Conservation (phyloP, 2,888 invertebrate genomes). For the Tetragnatha montana region DNA sequence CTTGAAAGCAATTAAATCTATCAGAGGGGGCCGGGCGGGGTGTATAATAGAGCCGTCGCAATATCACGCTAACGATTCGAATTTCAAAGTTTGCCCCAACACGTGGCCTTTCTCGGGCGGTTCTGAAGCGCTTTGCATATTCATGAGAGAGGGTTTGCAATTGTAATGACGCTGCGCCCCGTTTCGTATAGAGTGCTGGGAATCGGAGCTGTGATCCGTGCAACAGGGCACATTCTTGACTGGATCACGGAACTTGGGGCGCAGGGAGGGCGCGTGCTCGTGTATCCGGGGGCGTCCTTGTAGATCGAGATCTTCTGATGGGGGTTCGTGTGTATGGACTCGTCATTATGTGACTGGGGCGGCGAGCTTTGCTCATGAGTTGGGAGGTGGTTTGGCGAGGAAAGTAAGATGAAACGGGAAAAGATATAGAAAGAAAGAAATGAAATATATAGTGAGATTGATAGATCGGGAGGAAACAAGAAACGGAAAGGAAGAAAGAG, state of each 20-base stretch:
- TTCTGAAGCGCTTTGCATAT: slow-evolving; percentile 63
- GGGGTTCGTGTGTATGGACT: too few relatives aligned
- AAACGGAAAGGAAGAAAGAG: too few relatives aligned
- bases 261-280: slow-evolving; percentile 1
- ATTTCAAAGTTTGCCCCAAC: slow-evolving; percentile 63
- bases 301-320: slow-evolving; percentile 28
- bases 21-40: slow-evolving; percentile 10
- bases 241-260: slow-evolving; percentile 60
- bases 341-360: background rate
- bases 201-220: slow-evolving; percentile 62
- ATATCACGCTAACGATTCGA: slow-evolving; percentile 61
- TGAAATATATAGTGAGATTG: too few relatives aligned
- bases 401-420: too few relatives aligned
- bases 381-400: too few relatives aligned
- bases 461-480: too few relatives aligned
- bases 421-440: too few relatives aligned
- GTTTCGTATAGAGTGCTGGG: slow-evolving; percentile 62
- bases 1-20: slow-evolving; percentile 53
- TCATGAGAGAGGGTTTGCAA: slow-evolving; percentile 68
- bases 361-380: too few relatives aligned
- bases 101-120: slow-evolving; percentile 69
- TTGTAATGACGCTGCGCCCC: slow-evolving; percentile 68
- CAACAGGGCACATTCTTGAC: slow-evolving; percentile 69
- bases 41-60: slow-evolving; percentile 59
- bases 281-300: background rate